Percentiles rank a stretch among this genome's conserved stretches.
These are phyloP conservation scores for Rhagoletis pomonella DNA, from an alignment of 1,140 invertebrate species.

Conservation along the genomic window DNA sequence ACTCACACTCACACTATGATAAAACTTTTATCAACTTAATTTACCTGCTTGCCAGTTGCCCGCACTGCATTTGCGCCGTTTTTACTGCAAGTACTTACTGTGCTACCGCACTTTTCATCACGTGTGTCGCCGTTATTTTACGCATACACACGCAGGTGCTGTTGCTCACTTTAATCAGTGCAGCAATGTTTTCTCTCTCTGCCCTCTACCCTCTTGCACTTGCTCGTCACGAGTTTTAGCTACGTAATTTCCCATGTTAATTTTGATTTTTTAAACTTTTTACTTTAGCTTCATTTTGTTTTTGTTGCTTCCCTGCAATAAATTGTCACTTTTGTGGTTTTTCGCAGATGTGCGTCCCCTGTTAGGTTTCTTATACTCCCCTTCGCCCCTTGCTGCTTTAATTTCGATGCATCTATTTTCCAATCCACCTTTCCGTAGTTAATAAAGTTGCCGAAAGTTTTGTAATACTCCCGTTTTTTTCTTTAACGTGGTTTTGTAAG, in stretches of 20 bases:
- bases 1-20: neutral
- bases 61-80: neutral
- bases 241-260: slow-evolving; percentile 4
- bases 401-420: neutral
- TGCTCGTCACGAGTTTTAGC: neutral
- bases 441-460: slow-evolving; percentile 32
- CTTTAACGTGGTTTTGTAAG: neutral
- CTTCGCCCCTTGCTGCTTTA: neutral
- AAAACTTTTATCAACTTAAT: neutral
- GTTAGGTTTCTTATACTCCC: neutral
- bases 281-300: slow-evolving; percentile 11
- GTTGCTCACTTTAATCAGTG: neutral
- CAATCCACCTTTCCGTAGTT: neutral
- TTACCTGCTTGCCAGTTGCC: neutral
- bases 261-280: neutral
- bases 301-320: neutral
- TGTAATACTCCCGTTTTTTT: neutral
- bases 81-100: neutral
- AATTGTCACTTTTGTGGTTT: slow-evolving; percentile 29
- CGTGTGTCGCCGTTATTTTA: neutral
- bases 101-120: neutral
- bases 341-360: neutral
- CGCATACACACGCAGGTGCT: neutral
- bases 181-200: neutral
- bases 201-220: too few relatives aligned